Conservation (phyloP, 2,888 invertebrate species). For the Dryobotodes eremita region DNA sequence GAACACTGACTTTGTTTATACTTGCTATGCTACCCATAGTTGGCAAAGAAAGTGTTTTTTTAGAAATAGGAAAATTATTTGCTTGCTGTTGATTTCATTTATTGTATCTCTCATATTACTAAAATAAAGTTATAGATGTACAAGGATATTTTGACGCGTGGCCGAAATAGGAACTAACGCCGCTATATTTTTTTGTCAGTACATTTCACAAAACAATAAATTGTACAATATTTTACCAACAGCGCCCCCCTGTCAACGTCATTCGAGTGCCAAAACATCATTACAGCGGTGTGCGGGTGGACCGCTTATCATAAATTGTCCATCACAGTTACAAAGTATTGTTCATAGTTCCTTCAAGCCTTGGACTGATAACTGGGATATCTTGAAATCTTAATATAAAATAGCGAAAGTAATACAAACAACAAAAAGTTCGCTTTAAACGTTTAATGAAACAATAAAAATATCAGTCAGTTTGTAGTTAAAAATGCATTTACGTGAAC, state of each 20-base stretch:
- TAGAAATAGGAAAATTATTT: not conserved
- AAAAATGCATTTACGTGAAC: not conserved
- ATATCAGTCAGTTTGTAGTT: not conserved
- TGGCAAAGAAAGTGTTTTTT: not conserved
- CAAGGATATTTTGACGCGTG: not conserved
- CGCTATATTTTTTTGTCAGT: not conserved
- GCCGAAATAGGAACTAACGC: not conserved
- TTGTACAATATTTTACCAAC: not conserved
- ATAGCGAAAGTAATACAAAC: not conserved
- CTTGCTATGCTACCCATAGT: constrained; percentile 11
- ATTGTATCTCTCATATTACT: not conserved
- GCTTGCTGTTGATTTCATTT: no score
- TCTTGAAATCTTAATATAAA: not conserved
- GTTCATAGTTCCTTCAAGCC: not conserved
- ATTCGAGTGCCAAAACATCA: no score
- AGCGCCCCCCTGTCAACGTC: not conserved
- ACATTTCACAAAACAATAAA: not conserved
- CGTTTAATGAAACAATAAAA: not conserved
- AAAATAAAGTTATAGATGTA: not conserved
- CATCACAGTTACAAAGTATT: not conserved
- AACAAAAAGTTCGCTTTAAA: not conserved
- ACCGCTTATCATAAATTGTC: not conserved
- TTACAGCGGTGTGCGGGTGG: not conserved
- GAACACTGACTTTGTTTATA: constrained; percentile 33
- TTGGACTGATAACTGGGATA: not conserved